Base-by-base conservation (phyloP, 2,113 vertebrate genomes). In the Hippocampus zosterae region DNA sequence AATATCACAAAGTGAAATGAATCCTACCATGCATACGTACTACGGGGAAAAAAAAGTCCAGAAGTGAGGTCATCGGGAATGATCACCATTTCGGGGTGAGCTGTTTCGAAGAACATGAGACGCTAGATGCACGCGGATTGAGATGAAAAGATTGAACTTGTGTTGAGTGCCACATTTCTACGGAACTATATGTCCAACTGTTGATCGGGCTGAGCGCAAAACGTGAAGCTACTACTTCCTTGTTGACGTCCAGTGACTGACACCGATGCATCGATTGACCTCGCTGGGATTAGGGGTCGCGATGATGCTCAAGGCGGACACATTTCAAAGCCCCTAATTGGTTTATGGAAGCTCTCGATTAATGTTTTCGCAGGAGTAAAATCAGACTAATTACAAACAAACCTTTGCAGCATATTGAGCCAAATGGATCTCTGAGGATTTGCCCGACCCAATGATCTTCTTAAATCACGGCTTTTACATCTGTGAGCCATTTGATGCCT, bases 401-500 rank as follows among this genome's bases (percentile, higher is more conserved):
- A 69, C 27, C 62, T 52, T 61, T 21, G 8, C 50, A 81, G 79
- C 77, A 84, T 84, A 84, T 88, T 85, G 76, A 80, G 72, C 64
- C 40, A 21, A 78, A 65, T 68, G 75, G 66, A 61, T 82, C 68
- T 68, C 46, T 76, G 76, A 23, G 79, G 87, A 84, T 89, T 83
- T 85, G 68, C 0, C 1, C 19, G 11, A 11, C 61, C 68, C 77
- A 75, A 79, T 90, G 81, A 75, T 81, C 69, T 75, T 25, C 71
- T n/a, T 23, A 53, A 74, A 68, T 63, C 81, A 66, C 80, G 50
- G 81, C 83, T 82, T 84, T 84, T 84, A 78, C 84, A 85, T 87
- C 83, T 90, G 84, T 80, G 87, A 73, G 78, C 78, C 83, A 82
- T 88, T 90, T 87, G 78, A 81, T 74, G 83, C 79, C 79, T 33